Base-by-base conservation (phyloP, 2,888 invertebrate species). In the Yponomeuta plumbellus region DNA sequence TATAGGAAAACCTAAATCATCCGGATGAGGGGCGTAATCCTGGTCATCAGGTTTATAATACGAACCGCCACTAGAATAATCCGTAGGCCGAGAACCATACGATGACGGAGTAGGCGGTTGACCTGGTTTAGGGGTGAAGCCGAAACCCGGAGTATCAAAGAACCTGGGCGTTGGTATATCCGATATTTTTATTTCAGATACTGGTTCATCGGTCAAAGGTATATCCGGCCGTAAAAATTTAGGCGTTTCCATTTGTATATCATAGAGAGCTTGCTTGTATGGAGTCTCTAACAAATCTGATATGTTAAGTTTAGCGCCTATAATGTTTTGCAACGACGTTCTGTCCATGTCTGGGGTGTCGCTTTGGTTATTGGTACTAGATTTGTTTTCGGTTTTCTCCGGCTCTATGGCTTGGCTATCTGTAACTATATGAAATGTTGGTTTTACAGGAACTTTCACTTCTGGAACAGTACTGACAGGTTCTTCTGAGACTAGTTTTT, bases 1-100 rank as follows among this genome's bases (percentile, higher is more conserved):
- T 13, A 76, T 75, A 44, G 79, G 73, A 72, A 77, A 80, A 64
- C 74, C 79, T 65, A 83, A 70, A 69, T 76, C 74, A 66, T 88
- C 88, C 22, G 80, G 76, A 11, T 80, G 72, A 44, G 79, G 80
- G 66, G 84, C 69, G 69, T 84, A 88, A 73, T 93, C 93, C 67
- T 92, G 92, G 73, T 94, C 93, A 74, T 94, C 94, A 0, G 94
- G 94, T 69, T 92, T 92, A 73, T 94, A 94, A 73, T 94, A 94
- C 2, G 93, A 93, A 2, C 93, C 92, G 6, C 93, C 89, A 67
- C 93, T 93, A 11, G 93, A 93, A 78, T 93, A 93, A 72, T 93
- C 93, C 1, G 93, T 93, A 58, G 87, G 88, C 8, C 91, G 81
- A 34, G 89, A 89, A 13, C 85, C 84, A 74, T 87, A 91, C 3